These are phyloP conservation scores for Merodon equestris DNA, from an alignment of 2,888 invertebrate genomes.

Conservation along the genomic window DNA sequence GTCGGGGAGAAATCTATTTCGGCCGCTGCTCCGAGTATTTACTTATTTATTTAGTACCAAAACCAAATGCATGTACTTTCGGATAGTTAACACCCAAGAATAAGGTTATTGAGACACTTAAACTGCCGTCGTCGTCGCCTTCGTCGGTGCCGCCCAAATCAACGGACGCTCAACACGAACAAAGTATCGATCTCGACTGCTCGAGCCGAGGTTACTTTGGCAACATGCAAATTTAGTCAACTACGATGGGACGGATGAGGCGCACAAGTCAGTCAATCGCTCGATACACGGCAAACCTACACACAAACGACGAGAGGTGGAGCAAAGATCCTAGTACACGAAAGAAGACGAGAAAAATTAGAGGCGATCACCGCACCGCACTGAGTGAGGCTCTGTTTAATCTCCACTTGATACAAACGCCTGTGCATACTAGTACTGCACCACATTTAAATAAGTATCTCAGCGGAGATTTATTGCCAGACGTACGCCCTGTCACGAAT, in stretches of 20 bases:
- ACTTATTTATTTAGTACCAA: conserved; percentile 15
- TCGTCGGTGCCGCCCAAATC: conserved; percentile 43
- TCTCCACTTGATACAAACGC: conserved; percentile 63
- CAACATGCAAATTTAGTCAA: conserved; percentile 61
- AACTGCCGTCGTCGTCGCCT: conserved; percentile 7
- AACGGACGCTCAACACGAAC: conserved; percentile 27
- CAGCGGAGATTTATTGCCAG: conserved; percentile 71
- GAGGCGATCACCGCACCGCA: conserved; percentile 54
- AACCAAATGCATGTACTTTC: conserved; percentile 21
- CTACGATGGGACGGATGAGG: conserved; percentile 29
- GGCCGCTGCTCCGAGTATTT: conserved; percentile 3
- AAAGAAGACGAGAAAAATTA: conserved; percentile 68
- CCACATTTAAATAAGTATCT: conserved; percentile 72
- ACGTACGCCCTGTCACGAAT: conserved; percentile 73
- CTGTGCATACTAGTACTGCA: conserved; percentile 67
- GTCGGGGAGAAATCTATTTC: too few species aligned
- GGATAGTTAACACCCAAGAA: conserved; percentile 49
- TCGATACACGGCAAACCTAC: conserved; percentile 23
- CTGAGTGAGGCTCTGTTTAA: conserved; percentile 61
- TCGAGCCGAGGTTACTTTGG: conserved; percentile 28
- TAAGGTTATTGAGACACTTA: conserved; percentile 16
- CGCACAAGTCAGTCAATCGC: conserved; percentile 55
- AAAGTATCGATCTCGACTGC: conserved; percentile 32
- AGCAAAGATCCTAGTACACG: conserved; percentile 49
- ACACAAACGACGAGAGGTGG: neutral